Percentiles rank a stretch among this genome's conserved stretches.
These are phyloP conservation scores for Struthidea cinerea DNA, from an alignment of 2,113 vertebrate species.

Conservation along the genomic window DNA sequence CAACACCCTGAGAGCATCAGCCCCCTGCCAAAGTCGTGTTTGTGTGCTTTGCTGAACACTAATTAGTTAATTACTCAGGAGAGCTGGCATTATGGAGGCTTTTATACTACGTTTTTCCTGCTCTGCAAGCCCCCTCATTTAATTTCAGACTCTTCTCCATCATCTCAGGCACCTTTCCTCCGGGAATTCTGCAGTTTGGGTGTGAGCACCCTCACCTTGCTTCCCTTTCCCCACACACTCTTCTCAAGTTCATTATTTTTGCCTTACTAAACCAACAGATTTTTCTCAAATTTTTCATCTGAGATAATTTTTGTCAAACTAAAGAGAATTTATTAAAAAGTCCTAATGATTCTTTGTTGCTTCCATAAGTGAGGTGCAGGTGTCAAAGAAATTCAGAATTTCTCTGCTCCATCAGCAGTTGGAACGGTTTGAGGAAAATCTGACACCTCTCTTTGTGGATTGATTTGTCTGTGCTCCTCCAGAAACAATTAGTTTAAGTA, in stretches of 20 bases:
- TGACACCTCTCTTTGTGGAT: background rate
- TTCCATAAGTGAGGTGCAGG: background rate
- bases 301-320: background rate
- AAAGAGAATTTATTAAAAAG: background rate
- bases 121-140: background rate
- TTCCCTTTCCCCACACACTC: background rate
- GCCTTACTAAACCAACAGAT: background rate
- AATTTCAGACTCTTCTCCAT: background rate
- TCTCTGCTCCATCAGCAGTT: background rate
- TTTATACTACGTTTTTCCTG: background rate
- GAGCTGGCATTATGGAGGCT: background rate
- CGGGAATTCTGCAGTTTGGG: background rate
- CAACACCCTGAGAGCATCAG: background rate
- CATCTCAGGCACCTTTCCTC: background rate
- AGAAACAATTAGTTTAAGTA: background rate
- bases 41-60: background rate
- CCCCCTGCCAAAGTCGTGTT: background rate
- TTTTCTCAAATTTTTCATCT: background rate
- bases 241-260: background rate
- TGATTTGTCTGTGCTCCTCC: background rate
- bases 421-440: background rate
- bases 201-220: background rate
- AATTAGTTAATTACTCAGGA: background rate
- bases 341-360: background rate
- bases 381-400: background rate